Base-by-base conservation (phyloP, 2,113 vertebrate species). In the Psettodes erumei region DNA sequence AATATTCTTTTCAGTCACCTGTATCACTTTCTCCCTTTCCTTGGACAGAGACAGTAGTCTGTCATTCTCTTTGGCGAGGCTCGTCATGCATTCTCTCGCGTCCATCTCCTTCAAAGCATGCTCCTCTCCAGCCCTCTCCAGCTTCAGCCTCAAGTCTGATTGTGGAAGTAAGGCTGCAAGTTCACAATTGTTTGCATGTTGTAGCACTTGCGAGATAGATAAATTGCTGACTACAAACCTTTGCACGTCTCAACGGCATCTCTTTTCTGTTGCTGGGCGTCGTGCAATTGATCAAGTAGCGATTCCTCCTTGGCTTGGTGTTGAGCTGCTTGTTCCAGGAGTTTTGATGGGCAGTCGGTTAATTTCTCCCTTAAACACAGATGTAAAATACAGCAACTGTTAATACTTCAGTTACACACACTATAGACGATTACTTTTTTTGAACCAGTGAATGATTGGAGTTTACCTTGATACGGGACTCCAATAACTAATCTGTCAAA, bases 11-110 rank as follows among this genome's bases (percentile, higher is more conserved):
- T 53, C 0, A 27, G 3, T 83, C 30, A 91, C 94, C 93, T 91
- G 91, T 71, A 94, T 90, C 19, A 83, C 21, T 86, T 86, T 86
- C 3, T 80, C 91, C 81, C 88, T 91, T 67, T 94, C 82, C 40
- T 88, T 28, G 8, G 86, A 91, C 23, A 92, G 56, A 56, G 82
- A 42, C 45, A 93, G 23, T 3, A 93, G 61, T 47, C 62, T 85
- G 28, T 92, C 84, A 40, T 90, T 94, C 80, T 93, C 91, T 74
- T 86, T 89, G 25, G 68, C 64, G 25, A 94, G 74, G 42, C n/a
- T 47, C 28, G 77, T 70, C 27, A 89, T 74, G 37, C 48, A 89
- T 48, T 89, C 79, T 48, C 64, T 84, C 64, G 80, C 55, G 27
- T 71, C 38, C 9, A 23, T 56, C 64, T 91, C 89, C 54, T 64